Conservation (phyloP, 2,888 invertebrate genomes). For the Metopia argyrocephala region DNA sequence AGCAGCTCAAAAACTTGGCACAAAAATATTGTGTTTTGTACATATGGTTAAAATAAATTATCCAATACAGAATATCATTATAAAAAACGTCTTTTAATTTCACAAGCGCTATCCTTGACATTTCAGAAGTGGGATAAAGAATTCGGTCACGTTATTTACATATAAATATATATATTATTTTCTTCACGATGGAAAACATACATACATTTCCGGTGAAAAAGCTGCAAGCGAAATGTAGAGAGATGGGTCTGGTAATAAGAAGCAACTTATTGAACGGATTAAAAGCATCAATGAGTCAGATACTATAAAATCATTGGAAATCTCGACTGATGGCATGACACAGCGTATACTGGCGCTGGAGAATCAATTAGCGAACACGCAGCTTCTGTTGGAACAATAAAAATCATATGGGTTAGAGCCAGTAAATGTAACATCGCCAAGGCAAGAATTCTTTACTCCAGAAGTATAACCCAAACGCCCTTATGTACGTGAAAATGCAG, state of each 20-base stretch:
- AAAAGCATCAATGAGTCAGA: not conserved
- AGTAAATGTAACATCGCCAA: not conserved
- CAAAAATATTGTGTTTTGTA: too few species aligned
- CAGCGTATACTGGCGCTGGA: not conserved
- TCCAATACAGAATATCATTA: too few species aligned
- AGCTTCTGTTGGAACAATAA: not conserved
- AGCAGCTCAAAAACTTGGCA: too few species aligned
- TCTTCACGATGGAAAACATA: not conserved
- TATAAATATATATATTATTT: too few species aligned
- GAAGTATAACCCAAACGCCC: not conserved
- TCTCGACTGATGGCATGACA: not conserved
- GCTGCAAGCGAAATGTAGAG: not conserved
- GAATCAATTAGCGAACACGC: not conserved
- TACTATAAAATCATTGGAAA: not conserved
- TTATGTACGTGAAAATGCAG: not conserved
- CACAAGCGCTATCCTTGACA: not conserved
- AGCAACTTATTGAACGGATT: not conserved
- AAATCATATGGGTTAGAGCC: not conserved
- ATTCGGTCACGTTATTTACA: not conserved
- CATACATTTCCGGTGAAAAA: not conserved
- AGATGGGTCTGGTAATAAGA: not conserved
- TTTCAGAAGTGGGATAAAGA: slow-evolving; percentile 16
- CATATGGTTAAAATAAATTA: too few species aligned
- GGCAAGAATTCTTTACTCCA: slow-evolving; percentile 13
- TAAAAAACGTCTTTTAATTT: too few species aligned